A percentile compares a stretch with the other conserved stretches of the same genome.
phyloP scores from a whole-genome alignment of 2,113 vertebrate species.

The Rhea pennata region DNA sequence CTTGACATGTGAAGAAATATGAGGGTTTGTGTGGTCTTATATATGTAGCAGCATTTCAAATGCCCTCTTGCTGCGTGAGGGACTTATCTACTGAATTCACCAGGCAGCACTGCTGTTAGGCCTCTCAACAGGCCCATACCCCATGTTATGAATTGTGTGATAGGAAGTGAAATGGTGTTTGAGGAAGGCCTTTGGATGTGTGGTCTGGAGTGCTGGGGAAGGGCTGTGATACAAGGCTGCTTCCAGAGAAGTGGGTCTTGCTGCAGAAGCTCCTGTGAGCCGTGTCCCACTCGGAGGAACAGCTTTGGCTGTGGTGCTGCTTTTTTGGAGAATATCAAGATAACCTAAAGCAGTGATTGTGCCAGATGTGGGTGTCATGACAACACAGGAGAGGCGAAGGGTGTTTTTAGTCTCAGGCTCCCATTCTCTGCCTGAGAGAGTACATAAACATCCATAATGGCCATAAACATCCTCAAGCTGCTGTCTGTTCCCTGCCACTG shows the following conservation, averaged over 20 bases:
- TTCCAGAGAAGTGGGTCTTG: neutral
- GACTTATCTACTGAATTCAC: neutral
- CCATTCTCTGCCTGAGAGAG: neutral
- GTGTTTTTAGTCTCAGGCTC: neutral
- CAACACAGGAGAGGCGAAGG: neutral
- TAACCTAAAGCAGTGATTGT: neutral
- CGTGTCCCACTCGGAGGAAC: accelerated
- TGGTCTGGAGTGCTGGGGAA: neutral
- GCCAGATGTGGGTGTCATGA: neutral
- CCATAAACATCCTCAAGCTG: neutral
- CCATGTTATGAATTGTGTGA: neutral
- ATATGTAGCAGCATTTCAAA: neutral
- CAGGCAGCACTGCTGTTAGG: neutral
- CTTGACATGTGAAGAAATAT: neutral
- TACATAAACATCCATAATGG: neutral
- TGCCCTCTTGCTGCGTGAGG: neutral
- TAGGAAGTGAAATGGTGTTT: neutral
- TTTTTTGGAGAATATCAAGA: neutral
- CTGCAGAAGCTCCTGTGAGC: neutral
- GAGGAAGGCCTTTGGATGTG: neutral
- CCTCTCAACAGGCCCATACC: accelerated
- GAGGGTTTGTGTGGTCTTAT: neutral
- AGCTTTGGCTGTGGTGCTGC: neutral
- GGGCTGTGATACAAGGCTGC: neutral
- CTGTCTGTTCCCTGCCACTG: neutral